Evolutionary conservation across 2,888 invertebrate species (phyloP).

Genomic region (Punctoribates punctum): DNA sequence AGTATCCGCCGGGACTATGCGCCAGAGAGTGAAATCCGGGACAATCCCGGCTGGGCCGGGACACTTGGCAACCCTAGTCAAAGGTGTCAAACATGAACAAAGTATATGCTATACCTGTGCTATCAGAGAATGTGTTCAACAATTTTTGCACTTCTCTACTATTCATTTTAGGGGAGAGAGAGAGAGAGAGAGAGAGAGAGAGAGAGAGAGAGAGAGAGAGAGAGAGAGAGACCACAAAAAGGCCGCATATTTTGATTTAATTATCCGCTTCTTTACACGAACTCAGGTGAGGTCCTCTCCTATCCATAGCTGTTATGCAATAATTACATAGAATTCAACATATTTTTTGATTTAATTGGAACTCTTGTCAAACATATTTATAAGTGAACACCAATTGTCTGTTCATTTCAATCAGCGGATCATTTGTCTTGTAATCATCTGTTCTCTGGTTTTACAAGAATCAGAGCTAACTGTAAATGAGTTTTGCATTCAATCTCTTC

Average conservation of each 20-base stretch:
- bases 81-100: conserved; percentile 33
- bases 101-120: not conserved
- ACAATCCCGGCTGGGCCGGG: conserved; percentile 25
- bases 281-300: conserved; percentile 23
- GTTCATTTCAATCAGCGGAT: not conserved
- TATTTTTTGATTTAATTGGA: conserved; percentile 29
- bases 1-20: no score
- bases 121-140: conserved; percentile 1
- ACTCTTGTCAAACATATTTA: not conserved
- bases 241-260: conserved; percentile 29
- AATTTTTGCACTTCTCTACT: not conserved
- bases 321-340: conserved; percentile 22
- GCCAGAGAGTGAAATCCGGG: not conserved
- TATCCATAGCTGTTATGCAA: not conserved
- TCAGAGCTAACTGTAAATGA: not conserved
- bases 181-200: no score
- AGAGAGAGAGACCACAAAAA: conserved; percentile 6
- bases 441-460: not conserved
- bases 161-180: not conserved
- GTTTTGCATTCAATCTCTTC: not conserved
- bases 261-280: conserved; percentile 33
- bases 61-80: not conserved
- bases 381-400: not conserved
- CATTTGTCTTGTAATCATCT: conserved; percentile 31
- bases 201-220: no score